Base-by-base conservation (phyloP, 2,888 invertebrate genomes). In the Meloe dianella region DNA sequence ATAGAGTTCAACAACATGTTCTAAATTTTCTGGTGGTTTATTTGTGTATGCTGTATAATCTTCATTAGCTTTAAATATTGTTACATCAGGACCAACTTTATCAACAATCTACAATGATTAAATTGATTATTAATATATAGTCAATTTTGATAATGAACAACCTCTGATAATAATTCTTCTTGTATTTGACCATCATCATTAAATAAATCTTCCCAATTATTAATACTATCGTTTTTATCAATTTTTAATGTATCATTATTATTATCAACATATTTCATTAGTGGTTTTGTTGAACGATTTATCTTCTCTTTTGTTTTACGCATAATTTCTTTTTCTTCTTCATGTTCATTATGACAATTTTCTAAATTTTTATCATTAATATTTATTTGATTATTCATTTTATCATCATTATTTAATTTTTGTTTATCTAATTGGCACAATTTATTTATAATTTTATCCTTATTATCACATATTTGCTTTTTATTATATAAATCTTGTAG, bases 131-230 rank as follows among this genome's bases (percentile, higher is more conserved):
- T 32, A n/a, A n/a, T n/a, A n/a, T n/a, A n/a, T 32, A 10, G 2
- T 32, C 1, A 30, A 30, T 32, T 32, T 32, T 32, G 32, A 12
- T 32, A 22, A 61, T 32, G 57, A 66, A 2, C 12, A 12, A 64
- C 79, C 69, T 79, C 75, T 67, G 75, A 74, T 51, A 79, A 71
- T 61, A 78, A 67, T 57, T 78, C 74, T 63, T 79, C 79, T 64
- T 78, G 76, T 62, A 78, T 63, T 63, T 82, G 78, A 5, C 82
- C 83, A 60, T 80, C 76, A 51, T 81, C 80, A 72, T 81, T 78
- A 72, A 82, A 82, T 63, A 84, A 77, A 73, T 83, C 84, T 70
- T 84, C 84, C 84, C 83, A 83, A 71, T 82, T 79, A 60, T 81
- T 79, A 32, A 83, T 72, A 65, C 77, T 75, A 60, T 79, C 78